A percentile compares a stretch with the other conserved stretches of the same genome.
phyloP scores from a whole-genome alignment of 2,797 vertebrate species.

The Trachops cirrhosus region DNA sequence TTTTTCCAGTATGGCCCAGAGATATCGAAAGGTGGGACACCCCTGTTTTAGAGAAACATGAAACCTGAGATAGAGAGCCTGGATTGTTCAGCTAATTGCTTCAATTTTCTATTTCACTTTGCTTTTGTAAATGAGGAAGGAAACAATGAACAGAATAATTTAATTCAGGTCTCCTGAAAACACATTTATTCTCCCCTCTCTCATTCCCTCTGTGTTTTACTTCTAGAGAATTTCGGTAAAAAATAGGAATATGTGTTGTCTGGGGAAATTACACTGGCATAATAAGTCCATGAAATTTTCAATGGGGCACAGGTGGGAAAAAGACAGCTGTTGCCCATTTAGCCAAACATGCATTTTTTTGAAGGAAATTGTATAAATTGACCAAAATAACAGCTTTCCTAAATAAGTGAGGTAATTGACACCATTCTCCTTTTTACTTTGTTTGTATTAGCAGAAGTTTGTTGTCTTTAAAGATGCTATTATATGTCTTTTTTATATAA shows the following conservation, averaged over 20 bases:
- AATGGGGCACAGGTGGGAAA: constrained; percentile 50
- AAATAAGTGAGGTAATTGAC: constrained; percentile 45
- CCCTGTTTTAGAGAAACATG: not conserved
- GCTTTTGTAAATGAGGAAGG: constrained; percentile 48
- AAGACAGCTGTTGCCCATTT: constrained; percentile 56
- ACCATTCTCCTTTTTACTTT: constrained; percentile 29
- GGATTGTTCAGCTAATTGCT: constrained; percentile 26
- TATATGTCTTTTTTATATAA: not conserved
- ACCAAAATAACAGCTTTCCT: constrained; percentile 49
- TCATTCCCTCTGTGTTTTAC: constrained; percentile 27
- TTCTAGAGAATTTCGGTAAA: constrained; percentile 47
- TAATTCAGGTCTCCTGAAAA: constrained; percentile 53
- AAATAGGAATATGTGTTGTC: constrained; percentile 40
- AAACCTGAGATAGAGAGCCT: not conserved
- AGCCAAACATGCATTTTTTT: constrained; percentile 25
- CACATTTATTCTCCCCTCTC: constrained; percentile 11
- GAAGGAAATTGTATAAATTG: constrained; percentile 53
- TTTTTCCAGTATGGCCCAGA: too few species aligned
- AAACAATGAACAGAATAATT: constrained; percentile 46
- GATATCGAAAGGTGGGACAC: too few species aligned
- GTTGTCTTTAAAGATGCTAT: not conserved
- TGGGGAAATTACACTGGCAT: constrained; percentile 55
- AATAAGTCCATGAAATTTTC: constrained; percentile 55
- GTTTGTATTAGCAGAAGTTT: constrained; percentile 3
- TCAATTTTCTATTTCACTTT: constrained; percentile 50